Conservation (phyloP, 2,888 invertebrate genomes). For the Scrobipalpa atriplicella region DNA sequence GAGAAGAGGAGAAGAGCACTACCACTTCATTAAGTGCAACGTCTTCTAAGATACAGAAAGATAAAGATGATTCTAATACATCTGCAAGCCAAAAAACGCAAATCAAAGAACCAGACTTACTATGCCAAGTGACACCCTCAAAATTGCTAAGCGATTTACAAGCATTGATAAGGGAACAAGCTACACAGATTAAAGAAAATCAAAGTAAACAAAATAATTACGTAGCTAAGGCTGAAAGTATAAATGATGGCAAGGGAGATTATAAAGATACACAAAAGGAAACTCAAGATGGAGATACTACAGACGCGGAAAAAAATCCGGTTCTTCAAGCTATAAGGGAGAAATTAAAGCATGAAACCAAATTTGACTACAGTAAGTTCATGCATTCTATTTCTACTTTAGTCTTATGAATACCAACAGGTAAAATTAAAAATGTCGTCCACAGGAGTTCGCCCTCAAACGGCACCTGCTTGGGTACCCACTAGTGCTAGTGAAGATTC, state of each 20-base stretch:
- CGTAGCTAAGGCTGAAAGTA: not conserved
- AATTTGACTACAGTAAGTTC: slow-evolving; percentile 19
- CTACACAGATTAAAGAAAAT: not conserved
- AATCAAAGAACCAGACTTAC: not conserved
- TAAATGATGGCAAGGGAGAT: not conserved
- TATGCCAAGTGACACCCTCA: not conserved
- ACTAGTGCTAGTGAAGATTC: slow-evolving; percentile 12
- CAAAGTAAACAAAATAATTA: not conserved
- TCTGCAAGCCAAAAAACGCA: not conserved
- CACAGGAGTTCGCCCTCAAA: slow-evolving; percentile 12
- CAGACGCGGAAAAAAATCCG: slow-evolving; percentile 4
- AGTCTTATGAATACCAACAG: too few relatives aligned
- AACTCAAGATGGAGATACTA: not conserved
- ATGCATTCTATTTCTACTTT: not conserved
- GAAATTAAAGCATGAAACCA: slow-evolving; percentile 4
- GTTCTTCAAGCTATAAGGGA: slow-evolving; percentile 2
- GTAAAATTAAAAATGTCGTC: not conserved
- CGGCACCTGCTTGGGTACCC: slow-evolving; percentile 15
- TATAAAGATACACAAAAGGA: not conserved
- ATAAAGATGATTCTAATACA: not conserved
- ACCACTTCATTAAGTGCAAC: not conserved
- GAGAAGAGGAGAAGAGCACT: not conserved
- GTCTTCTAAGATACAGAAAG: not conserved
- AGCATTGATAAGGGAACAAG: not conserved
- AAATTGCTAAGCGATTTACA: slow-evolving; percentile 4